Evolutionary conservation across 2,797 vertebrate genomes (phyloP).

Genomic region (Labeo calbasu): DNA sequence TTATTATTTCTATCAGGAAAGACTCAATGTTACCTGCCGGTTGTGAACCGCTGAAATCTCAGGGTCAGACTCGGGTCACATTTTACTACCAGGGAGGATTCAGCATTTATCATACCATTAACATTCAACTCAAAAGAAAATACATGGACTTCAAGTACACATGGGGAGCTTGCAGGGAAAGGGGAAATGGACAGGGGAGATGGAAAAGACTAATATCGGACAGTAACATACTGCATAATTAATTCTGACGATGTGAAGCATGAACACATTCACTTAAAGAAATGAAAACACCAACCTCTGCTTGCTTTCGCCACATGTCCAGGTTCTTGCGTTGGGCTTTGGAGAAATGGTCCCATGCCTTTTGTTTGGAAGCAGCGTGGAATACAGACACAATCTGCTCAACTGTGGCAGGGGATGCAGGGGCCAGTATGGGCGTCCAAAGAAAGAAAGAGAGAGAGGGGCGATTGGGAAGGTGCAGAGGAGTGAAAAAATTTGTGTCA

Average conservation of each 20-base stretch:
- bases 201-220: slow-evolving; percentile 14
- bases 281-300: slow-evolving; percentile 87
- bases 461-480: slow-evolving; percentile 86
- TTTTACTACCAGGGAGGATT: slow-evolving; percentile 14
- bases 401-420: slow-evolving; percentile 84
- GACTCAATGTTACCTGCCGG: slow-evolving; percentile 56
- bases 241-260: slow-evolving; percentile 30
- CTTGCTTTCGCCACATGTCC: slow-evolving; percentile 98
- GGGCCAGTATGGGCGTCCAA: slow-evolving; percentile 65
- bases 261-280: slow-evolving; percentile 54
- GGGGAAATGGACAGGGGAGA: slow-evolving; percentile 5
- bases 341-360: slow-evolving; percentile 99
- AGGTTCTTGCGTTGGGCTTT: slow-evolving; percentile 99
- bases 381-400: slow-evolving; percentile 99
- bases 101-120: slow-evolving; percentile 46
- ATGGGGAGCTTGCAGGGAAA: background rate
- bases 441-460: slow-evolving; percentile 66
- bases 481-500: slow-evolving; percentile 89
- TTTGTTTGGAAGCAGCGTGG: slow-evolving; percentile 99
- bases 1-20: background rate
- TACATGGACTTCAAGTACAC: slow-evolving; percentile 29
- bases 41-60: slow-evolving; percentile 39
- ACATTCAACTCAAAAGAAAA: slow-evolving; percentile 36
- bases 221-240: slow-evolving; percentile 20
- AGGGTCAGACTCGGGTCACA: slow-evolving; percentile 23